A percentile compares a stretch with the other conserved stretches of the same genome.
phyloP scores from a whole-genome alignment of 2,113 vertebrate species.

The Zosterops pallidus region DNA sequence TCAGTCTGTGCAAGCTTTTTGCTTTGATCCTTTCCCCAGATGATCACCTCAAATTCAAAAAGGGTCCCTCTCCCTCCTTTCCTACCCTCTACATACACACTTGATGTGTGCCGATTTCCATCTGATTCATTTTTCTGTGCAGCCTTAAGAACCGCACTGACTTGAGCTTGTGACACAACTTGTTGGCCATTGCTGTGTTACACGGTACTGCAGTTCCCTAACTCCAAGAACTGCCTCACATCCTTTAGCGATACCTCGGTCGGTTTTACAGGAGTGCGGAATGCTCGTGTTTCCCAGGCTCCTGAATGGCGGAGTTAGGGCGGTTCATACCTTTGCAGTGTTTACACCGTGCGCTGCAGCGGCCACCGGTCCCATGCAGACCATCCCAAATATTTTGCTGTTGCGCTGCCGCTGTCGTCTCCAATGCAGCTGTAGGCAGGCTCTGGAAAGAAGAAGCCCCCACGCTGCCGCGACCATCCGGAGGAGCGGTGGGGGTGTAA shows the following conservation, averaged over 20 bases:
- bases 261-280: not conserved
- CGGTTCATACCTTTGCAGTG: not conserved
- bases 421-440: not conserved
- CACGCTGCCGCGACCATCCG: not conserved
- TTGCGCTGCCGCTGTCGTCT: not conserved
- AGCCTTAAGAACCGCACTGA: not conserved
- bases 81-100: not conserved
- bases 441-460: not conserved
- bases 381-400: not conserved
- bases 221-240: not conserved
- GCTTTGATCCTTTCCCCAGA: not conserved
- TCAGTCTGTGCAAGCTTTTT: not conserved
- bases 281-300: rapidly evolving
- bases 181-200: not conserved
- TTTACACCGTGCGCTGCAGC: not conserved
- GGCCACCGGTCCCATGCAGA: not conserved
- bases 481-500: not conserved
- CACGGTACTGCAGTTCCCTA: rapidly evolving
- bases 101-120: not conserved
- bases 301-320: not conserved
- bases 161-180: not conserved
- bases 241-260: not conserved
- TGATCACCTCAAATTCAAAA: not conserved
- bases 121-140: not conserved
- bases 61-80: not conserved